These are phyloP conservation scores for Plutomurus gul DNA, from an alignment of 1,140 invertebrate species.

Conservation along the genomic window DNA sequence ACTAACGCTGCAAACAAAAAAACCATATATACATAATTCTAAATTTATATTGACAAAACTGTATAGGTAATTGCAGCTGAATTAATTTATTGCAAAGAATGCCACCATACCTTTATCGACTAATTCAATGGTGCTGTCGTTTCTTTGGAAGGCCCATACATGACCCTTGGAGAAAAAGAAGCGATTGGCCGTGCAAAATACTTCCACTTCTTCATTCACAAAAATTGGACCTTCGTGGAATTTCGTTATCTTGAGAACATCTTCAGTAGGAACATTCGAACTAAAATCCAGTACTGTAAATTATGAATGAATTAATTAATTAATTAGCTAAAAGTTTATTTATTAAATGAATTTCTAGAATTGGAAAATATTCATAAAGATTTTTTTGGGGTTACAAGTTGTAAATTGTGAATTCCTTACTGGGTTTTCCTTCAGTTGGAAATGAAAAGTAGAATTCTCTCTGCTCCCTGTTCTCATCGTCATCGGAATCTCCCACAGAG, in stretches of 20 bases:
- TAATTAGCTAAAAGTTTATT: background rate
- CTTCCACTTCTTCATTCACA: constrained; percentile 1
- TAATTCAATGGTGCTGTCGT: background rate
- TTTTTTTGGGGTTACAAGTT: no score
- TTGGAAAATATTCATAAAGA: no score
- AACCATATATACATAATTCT: background rate
- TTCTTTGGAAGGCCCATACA: background rate
- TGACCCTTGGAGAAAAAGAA: constrained; percentile 17
- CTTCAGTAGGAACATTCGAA: background rate
- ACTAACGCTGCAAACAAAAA: background rate
- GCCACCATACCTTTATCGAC: background rate
- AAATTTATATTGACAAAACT: background rate
- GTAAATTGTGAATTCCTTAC: background rate
- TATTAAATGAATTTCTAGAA: background rate
- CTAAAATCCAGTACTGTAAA: background rate
- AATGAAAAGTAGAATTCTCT: background rate
- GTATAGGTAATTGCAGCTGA: background rate
- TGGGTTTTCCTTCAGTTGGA: background rate
- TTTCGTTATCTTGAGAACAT: background rate
- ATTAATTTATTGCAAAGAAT: background rate
- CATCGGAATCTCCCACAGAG: background rate
- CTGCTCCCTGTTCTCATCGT: background rate
- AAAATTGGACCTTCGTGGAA: background rate
- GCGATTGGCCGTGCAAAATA: background rate
- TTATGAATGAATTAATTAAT: background rate